A percentile compares a stretch with the other conserved stretches of the same genome.
These are phyloP conservation scores for Lathamus discolor DNA, from an alignment of 2,113 vertebrate genomes.

Conservation along the genomic window DNA sequence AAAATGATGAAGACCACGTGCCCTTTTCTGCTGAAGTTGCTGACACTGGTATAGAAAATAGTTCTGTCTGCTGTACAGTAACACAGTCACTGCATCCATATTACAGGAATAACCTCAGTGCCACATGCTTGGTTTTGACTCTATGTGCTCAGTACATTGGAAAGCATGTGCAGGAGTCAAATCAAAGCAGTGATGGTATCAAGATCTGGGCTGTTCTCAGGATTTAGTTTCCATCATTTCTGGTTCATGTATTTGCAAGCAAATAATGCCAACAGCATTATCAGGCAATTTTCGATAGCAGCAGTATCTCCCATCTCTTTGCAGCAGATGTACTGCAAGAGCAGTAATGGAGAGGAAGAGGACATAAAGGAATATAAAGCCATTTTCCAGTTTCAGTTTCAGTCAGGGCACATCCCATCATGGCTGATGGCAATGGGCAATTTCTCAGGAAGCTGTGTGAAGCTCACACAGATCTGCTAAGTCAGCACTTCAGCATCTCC, in stretches of 20 bases:
- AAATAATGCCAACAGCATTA: neutral
- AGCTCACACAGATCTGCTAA: neutral
- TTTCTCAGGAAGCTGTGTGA: neutral
- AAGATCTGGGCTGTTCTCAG: neutral
- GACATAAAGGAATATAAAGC: neutral
- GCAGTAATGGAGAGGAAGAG: neutral
- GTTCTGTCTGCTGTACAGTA: neutral
- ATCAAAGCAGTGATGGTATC: rapidly evolving
- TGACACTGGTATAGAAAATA: neutral
- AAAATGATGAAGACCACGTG: neutral
- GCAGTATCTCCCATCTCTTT: neutral
- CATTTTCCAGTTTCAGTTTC: neutral
- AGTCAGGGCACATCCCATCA: neutral
- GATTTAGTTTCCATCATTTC: neutral
- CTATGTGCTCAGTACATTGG: rapidly evolving
- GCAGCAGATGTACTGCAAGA: neutral
- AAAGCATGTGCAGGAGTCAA: neutral
- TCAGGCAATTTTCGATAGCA: neutral
- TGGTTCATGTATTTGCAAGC: neutral
- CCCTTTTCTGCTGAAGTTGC: neutral
- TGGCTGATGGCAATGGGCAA: neutral
- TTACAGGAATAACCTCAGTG: rapidly evolving
- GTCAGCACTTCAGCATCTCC: neutral
- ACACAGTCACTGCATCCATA: neutral
- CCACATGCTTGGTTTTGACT: neutral